A percentile compares a stretch with the other conserved stretches of the same genome.
Conservation (phyloP, 2,888 invertebrate species). For the Cynaeus angustus region DNA sequence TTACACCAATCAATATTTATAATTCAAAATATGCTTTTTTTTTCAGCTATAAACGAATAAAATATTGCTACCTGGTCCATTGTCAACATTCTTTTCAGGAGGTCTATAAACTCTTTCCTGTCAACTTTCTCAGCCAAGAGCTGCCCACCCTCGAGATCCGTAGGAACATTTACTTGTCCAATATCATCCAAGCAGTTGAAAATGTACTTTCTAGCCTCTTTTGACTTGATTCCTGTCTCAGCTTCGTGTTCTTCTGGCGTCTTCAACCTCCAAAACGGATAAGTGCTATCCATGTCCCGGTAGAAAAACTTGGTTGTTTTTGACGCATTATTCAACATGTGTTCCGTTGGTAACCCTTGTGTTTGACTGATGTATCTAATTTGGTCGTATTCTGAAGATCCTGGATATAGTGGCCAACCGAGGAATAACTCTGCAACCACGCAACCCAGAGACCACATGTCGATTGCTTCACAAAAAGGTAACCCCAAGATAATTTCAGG, state of each 20-base stretch:
- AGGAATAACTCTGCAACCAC: constrained; percentile 99
- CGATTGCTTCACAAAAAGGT: constrained; percentile 99
- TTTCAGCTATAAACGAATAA: not conserved
- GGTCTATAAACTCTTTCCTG: constrained; percentile 96
- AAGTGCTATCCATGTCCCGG: constrained; percentile 93
- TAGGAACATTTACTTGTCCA: constrained; percentile 95
- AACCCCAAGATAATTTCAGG: constrained; percentile 98
- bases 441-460: constrained; percentile 99
- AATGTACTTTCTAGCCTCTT: constrained; percentile 99
- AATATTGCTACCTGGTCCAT: constrained; percentile 90
- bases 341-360: constrained; percentile 94
- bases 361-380: constrained; percentile 89
- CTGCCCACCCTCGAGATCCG: constrained; percentile 98
- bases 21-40: too few species aligned
- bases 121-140: constrained; percentile 97
- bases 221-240: constrained; percentile 98
- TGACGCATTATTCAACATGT: constrained; percentile 97
- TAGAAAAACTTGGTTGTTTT: constrained; percentile 99
- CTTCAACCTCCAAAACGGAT: constrained; percentile 90
- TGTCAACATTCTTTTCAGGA: constrained; percentile 98
- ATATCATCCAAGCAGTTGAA: constrained; percentile 99
- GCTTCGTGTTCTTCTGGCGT: constrained; percentile 99
- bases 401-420: constrained; percentile 99
- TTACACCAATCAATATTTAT: not conserved
- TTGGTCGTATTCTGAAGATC: constrained; percentile 99